Base-by-base conservation (phyloP, 2,888 invertebrate genomes). In the Julus scanicus region DNA sequence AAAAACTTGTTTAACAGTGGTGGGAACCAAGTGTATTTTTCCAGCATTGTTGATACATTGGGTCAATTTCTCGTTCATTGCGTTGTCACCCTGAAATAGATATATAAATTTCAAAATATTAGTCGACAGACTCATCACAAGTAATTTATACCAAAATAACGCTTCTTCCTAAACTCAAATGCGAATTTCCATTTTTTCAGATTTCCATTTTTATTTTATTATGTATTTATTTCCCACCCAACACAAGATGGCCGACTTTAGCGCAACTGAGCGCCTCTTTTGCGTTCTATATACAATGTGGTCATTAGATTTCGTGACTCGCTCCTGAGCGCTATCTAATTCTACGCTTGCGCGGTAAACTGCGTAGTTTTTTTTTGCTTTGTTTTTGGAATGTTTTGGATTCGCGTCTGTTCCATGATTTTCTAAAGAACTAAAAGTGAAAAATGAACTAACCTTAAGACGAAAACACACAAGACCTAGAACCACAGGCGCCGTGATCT, bases 401-500 rank as follows among this genome's bases (percentile, higher is more conserved):
- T 29, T 29, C 29, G 29, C 29, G 29, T 29, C 29, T 29, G 29
- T 29, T 29, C 29, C 29, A 29, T 29, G 29, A 29, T 29, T 29
- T 29, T 29, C 29, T 29, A 29, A 29, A 29, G 29, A 29, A 29
- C 29, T 9, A 53, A 13, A 53, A n/a, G 8, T 83, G 17, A 83
- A 13, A 20, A 39, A 40, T n/a, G 5, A 11, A 44, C 88, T 3
- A 91, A 94, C 95, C 93, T 95, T 96, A 53, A 98, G 92, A 90
- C 97, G 94, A 92, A 99, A 99, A 91, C 98, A 98, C 6, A 98
- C 97, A 37, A 99, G 93, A 0, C 97, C 99, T 94, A 99, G 95
- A 17, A 95, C 94, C 8, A 97, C 97, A 91, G 98, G 96, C 88
- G 94, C 94, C 87, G 95, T 94, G 8, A 98, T 92, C 91, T 98